A percentile compares a stretch with the other conserved stretches of the same genome.
phyloP scores from a whole-genome alignment of 2,113 vertebrate species.

The Hepsetus odoe region DNA sequence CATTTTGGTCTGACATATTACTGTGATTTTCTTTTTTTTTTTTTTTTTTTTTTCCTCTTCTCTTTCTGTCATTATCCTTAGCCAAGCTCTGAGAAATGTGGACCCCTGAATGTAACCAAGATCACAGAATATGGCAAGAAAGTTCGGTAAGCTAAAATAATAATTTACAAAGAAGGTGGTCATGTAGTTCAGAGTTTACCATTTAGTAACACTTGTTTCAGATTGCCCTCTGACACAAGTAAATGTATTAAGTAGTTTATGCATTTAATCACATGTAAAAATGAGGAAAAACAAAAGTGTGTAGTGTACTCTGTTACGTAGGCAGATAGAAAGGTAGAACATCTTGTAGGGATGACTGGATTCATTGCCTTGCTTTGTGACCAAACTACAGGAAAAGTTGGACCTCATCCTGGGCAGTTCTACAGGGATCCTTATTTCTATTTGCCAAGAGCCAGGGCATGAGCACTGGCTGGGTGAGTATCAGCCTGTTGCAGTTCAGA shows the following conservation, averaged over 20 bases:
- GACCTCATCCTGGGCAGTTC: constrained; percentile 91
- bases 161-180: not conserved
- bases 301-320: too few relatives aligned
- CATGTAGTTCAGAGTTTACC: too few relatives aligned
- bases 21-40: not conserved
- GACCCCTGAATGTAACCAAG: constrained; percentile 92
- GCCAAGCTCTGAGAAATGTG: constrained; percentile 91
- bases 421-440: constrained; percentile 85
- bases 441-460: constrained; percentile 93
- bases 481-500: not conserved
- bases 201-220: too few relatives aligned
- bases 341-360: not conserved
- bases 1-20: not conserved
- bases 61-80: constrained; percentile 57
- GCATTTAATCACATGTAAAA: too few relatives aligned
- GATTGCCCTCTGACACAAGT: too few relatives aligned
- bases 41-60: too few relatives aligned
- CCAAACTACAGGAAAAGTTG: constrained; percentile 89
- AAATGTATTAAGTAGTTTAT: too few relatives aligned
- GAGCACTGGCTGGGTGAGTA: constrained; percentile 91
- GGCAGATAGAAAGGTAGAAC: too few relatives aligned
- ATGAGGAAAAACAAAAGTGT: too few relatives aligned
- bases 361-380: not conserved
- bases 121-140: constrained; percentile 96
- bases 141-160: constrained; percentile 80